Conservation (phyloP, 2,797 vertebrate genomes). For the Brachymystax lenok region DNA sequence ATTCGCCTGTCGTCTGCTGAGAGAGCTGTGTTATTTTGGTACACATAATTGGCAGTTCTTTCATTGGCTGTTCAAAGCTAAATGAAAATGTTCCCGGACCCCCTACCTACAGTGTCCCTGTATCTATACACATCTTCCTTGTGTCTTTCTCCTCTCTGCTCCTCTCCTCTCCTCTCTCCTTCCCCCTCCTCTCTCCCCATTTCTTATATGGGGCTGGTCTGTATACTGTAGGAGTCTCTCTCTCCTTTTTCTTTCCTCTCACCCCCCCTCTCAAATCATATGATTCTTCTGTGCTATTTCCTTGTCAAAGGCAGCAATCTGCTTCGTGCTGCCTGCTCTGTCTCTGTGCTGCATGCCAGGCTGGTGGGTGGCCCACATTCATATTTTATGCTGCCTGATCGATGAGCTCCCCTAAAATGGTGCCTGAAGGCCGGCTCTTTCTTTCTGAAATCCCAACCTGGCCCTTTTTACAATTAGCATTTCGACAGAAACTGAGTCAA, state of each 20-base stretch:
- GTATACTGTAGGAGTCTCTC: not conserved
- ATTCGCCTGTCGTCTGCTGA: conserved; percentile 20
- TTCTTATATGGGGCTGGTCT: not conserved
- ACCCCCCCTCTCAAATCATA: not conserved
- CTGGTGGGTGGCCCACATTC: conserved; percentile 62
- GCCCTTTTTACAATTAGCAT: conserved; percentile 33
- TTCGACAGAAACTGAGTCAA: not conserved
- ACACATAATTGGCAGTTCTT: conserved; percentile 47
- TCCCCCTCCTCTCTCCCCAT: no score
- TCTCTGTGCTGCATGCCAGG: conserved; percentile 32
- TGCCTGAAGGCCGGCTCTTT: conserved; percentile 49
- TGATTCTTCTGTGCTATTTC: not conserved
- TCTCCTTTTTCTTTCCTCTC: not conserved
- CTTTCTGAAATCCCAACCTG: conserved; percentile 43
- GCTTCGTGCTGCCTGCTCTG: not conserved
- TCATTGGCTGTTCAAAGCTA: conserved; percentile 36
- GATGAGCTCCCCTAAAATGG: conserved; percentile 68
- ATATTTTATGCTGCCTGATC: conserved; percentile 71
- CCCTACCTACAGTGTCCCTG: not conserved
- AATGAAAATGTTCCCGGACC: conserved; percentile 27
- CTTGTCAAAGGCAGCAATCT: not conserved
- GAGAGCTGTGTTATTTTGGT: conserved; percentile 54
- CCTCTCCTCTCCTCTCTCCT: not conserved
- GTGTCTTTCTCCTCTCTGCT: not conserved
- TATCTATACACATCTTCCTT: not conserved